These are phyloP conservation scores for Zosterops lateralis DNA, from an alignment of 2,113 vertebrate species.

Conservation along the genomic window DNA sequence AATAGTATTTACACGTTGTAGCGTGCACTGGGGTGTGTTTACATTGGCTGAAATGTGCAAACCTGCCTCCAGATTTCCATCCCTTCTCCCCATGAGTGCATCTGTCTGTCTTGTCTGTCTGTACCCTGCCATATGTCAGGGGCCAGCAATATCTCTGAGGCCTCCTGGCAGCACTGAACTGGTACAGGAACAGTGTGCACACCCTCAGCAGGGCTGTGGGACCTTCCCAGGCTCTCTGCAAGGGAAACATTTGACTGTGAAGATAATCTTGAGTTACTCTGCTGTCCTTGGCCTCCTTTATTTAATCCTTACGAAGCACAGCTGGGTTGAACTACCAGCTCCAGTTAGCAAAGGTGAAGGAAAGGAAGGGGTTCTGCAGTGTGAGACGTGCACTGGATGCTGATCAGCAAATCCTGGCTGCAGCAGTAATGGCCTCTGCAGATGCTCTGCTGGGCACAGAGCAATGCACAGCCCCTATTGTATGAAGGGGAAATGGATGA, in stretches of 20 bases:
- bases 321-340: not conserved
- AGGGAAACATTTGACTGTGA: not conserved
- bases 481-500: not conserved
- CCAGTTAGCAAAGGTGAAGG: not conserved
- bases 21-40: not conserved
- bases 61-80: not conserved
- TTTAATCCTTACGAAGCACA: not conserved
- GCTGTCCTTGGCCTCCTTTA: not conserved
- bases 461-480: not conserved
- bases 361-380: not conserved
- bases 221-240: not conserved
- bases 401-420: not conserved
- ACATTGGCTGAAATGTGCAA: not conserved
- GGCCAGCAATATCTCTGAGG: not conserved
- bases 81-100: accelerated
- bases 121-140: not conserved
- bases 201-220: not conserved
- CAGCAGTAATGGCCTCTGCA: not conserved
- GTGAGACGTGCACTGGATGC: not conserved
- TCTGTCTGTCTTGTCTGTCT: not conserved
- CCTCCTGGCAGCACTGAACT: not conserved
- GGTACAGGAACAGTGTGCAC: accelerated
- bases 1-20: not conserved
- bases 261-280: not conserved
- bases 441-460: not conserved